Evolutionary conservation across 2,888 invertebrate genomes (phyloP).

Genomic region (Ophioninae sp.): DNA sequence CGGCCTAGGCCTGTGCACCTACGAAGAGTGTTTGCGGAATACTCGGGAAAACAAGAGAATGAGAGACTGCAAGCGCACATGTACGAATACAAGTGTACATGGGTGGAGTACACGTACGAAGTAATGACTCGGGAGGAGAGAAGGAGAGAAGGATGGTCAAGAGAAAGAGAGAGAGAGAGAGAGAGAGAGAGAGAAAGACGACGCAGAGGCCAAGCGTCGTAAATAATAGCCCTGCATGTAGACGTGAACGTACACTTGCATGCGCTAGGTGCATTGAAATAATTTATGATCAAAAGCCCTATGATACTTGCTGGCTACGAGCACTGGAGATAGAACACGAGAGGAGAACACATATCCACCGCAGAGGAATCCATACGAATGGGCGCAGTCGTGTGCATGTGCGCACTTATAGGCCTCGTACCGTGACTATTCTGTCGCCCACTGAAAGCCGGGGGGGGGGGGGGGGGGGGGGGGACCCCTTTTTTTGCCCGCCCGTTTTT

Average conservation of each 20-base stretch:
- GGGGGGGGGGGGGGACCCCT: no score
- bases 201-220: conserved; percentile 64
- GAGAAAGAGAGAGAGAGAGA: conserved; percentile 35
- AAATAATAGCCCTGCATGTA: conserved; percentile 66
- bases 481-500: no score
- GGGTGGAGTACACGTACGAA: no score
- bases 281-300: conserved; percentile 70
- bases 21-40: conserved; percentile 3
- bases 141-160: conserved; percentile 10
- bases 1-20: conserved; percentile 40
- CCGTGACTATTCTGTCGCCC: conserved; percentile 44
- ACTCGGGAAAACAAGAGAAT: conserved; percentile 14
- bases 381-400: background rate
- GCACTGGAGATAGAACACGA: conserved; percentile 43
- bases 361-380: background rate
- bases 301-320: conserved; percentile 41
- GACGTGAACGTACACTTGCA: conserved; percentile 35
- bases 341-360: background rate
- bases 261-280: conserved; percentile 71
- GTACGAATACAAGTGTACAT: conserved; percentile 33
- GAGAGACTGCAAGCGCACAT: conserved; percentile 12
- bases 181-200: conserved; percentile 22
- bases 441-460: no score
- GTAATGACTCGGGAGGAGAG: conserved; percentile 20
- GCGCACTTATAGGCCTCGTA: conserved; percentile 6